A percentile compares a stretch with the other conserved stretches of the same genome.
Evolutionary conservation across 1,140 invertebrate species (phyloP).

Genomic region (Ceratina japonica): DNA sequence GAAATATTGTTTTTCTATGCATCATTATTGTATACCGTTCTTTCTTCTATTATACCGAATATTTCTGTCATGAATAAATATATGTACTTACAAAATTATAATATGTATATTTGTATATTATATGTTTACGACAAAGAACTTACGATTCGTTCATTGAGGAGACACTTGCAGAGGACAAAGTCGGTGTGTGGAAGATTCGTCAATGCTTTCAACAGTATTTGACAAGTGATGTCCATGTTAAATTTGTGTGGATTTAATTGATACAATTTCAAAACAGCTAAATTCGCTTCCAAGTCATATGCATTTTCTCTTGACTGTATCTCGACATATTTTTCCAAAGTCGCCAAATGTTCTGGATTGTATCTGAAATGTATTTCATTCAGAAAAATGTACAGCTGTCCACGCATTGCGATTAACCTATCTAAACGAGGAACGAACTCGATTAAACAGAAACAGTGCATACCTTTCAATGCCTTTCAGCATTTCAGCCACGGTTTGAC

Average conservation of each 20-base stretch:
- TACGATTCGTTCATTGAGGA: constrained; percentile 92
- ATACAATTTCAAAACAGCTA: constrained; percentile 94
- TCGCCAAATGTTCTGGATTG: constrained; percentile 95
- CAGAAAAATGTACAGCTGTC: no score
- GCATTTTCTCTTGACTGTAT: constrained; percentile 95
- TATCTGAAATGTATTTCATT: constrained; percentile 82
- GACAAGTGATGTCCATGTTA: constrained; percentile 88
- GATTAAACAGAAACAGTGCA: constrained; percentile 36
- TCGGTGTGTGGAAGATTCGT: constrained; percentile 98
- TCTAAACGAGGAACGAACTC: not conserved
- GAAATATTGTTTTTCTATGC: not conserved
- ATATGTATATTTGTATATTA: not conserved
- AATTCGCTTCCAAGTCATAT: constrained; percentile 97
- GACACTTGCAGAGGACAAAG: constrained; percentile 97
- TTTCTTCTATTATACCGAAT: not conserved
- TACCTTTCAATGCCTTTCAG: constrained; percentile 91
- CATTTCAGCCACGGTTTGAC: constrained; percentile 86
- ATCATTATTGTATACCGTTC: no score
- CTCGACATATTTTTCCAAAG: constrained; percentile 95
- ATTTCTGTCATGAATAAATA: not conserved
- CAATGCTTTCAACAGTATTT: constrained; percentile 95
- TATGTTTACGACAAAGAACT: constrained; percentile 59
- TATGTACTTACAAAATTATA: not conserved
- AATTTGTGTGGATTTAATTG: constrained; percentile 96
- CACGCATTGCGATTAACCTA: not conserved